Percentiles rank a stretch among this genome's conserved stretches.
phyloP scores from a whole-genome alignment of 37 sponge, comb jelly and placozoan species.

The Eunapius fragilis region DNA sequence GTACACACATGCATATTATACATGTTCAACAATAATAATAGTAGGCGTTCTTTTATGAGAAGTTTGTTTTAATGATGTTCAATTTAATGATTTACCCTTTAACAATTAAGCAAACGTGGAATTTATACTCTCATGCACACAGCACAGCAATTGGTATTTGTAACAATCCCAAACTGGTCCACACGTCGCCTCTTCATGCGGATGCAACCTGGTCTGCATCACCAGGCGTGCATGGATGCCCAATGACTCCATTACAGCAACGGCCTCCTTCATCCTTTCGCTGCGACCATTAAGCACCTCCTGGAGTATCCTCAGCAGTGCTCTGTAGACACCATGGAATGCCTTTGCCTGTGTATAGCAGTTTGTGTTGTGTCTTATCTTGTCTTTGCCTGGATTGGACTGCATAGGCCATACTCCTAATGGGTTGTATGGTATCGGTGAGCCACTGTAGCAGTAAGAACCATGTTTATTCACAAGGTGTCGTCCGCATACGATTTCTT shows the following conservation, averaged over 20 bases:
- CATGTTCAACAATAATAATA: too few relatives aligned
- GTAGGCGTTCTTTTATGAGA: too few relatives aligned
- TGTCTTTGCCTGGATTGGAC: slow-evolving; percentile 32
- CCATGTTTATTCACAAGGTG: slow-evolving; percentile 5
- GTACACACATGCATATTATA: too few relatives aligned
- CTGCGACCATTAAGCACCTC: slow-evolving; percentile 38
- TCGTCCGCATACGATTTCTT: slow-evolving; percentile 42
- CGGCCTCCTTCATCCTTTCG: slow-evolving; percentile 12
- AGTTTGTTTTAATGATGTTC: too few relatives aligned
- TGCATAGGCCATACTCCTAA: slow-evolving; percentile 68
- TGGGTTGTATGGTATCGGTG: slow-evolving; percentile 15
- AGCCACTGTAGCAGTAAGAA: slow-evolving; percentile 22
- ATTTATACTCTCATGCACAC: too few relatives aligned
- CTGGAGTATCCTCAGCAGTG: slow-evolving; percentile 35
- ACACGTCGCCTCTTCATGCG: background rate
- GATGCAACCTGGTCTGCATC: background rate
- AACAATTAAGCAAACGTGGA: too few relatives aligned
- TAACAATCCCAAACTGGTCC: too few relatives aligned
- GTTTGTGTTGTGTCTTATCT: background rate
- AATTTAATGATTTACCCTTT: too few relatives aligned
- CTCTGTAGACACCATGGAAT: slow-evolving; percentile 42
- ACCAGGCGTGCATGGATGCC: slow-evolving; percentile 15
- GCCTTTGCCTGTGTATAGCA: slow-evolving; percentile 33
- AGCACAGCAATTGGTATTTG: too few relatives aligned
- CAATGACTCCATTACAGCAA: slow-evolving; percentile 37